Base-by-base conservation (phyloP, 2,888 invertebrate species). In the Sarcophaga caerulescens region DNA sequence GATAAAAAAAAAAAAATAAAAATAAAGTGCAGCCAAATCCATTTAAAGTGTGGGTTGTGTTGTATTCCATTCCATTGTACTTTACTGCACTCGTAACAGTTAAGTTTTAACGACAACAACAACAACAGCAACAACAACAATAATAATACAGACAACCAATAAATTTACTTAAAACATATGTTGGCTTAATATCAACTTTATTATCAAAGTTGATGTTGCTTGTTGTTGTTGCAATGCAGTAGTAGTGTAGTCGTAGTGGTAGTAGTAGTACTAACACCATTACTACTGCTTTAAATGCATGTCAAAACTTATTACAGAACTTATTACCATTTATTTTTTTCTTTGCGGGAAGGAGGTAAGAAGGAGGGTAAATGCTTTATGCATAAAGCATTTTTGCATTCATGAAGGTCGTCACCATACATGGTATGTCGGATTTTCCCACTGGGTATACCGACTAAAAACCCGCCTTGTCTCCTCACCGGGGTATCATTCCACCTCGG, bases 21-120 rank as follows among this genome's bases (percentile, higher is more conserved):
- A 25, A 25, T 0, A 25, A 35, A 35, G 35, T 35, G 35, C 35
- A 35, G 35, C 57, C 8, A 35, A 45, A 59, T 44, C 57, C 25
- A 57, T 76, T 76, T 74, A 11, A 76, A 76, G 81, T 82, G 81
- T 82, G 35, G 81, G 81, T 70, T 52, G 70, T 65, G 70, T 65
- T 17, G 25, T 35, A 12, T 35, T 57, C 60, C 35, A 12, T 35
- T 57, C 60, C 35, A 69, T 65, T 63, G 65, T 45, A 68, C 63
- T 11, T 19, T 12, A 12, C 17, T 66, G 68, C 14, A 19, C 11
- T 47, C 12, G 52, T 68, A 60, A 47, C 21, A 62, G 63, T 63
- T 12, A 52, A 60, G 60, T 23, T 25, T 35, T 35, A 35, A 35
- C 35, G 8, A 12, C 23, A 63, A 21, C 23, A 66, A 45, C 25